Evolutionary conservation across 2,797 vertebrate species (phyloP), one percentile per base, ranked within the genome.

Genomic region (Megaceryle alcyon): DNA sequence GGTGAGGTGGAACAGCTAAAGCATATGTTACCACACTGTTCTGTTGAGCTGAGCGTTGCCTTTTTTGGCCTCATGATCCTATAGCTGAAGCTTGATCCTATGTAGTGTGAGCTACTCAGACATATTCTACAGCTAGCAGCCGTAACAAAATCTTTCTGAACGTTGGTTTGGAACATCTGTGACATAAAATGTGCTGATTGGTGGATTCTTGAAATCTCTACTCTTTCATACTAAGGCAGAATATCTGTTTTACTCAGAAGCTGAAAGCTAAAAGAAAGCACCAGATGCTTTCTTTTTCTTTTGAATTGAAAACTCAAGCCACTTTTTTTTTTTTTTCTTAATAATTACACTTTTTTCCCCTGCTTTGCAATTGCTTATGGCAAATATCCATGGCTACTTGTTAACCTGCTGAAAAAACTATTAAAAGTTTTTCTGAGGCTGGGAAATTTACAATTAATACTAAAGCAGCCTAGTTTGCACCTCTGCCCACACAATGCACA

Each of bases 361-460:
- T 81, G 15, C 53, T 88, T 57, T 79, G 37, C 22, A 81, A 43
- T 88, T 88, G 26, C 16, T 63, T 72, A 44, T 33, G 28, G 35
- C 37, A 93, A 54, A 70, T 82, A 48, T 70, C 35, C 28, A n/a
- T 76, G 54, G 29, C 68, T 75, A 51, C 66, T 75, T 82, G 56
- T 82, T 91, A 91, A 87, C 35, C 13, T 82, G 49, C 43, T 95
- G 41, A 37, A 95, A 92, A 91, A 88, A 51, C 37, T 73, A 19
- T 84, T 77, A 76, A 7, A 94, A 92, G 6, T 77, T 46, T 73
- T 78, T 35, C 39, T 6, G 39, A 92, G 46, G 39, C 61, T 81
- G 54, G 53, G 76, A 95, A 91, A 72, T 87, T 95, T 91, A 65
- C 87, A 88, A 21, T 79, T 86, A 97, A 92, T 90, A 92, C 83